phyloP scores from a whole-genome alignment of 2,888 invertebrate genomes.

The Ethmia dodecea region DNA sequence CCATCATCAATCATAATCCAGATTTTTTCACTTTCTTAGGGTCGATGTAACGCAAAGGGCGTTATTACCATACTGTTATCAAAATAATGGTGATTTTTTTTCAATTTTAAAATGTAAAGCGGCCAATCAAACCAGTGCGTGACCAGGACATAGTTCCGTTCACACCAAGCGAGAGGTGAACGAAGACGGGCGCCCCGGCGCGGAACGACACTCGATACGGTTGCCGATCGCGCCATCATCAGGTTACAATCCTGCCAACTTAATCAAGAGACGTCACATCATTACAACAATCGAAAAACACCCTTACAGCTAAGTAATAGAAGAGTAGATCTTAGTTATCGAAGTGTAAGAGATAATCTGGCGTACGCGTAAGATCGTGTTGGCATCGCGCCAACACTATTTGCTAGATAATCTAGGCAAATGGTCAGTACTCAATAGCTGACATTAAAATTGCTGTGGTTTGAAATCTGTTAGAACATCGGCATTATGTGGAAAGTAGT shows the following conservation, averaged over 20 bases:
- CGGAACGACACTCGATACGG: slow-evolving; percentile 62
- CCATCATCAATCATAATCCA: no score
- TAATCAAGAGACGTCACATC: slow-evolving; percentile 6
- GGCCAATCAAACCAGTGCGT: no score
- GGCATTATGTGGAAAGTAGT: slow-evolving; percentile 1
- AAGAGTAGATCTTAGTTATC: slow-evolving; percentile 5
- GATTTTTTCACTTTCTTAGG: no score
- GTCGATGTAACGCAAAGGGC: no score
- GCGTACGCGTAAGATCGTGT: slow-evolving; percentile 26
- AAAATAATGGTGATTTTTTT: no score
- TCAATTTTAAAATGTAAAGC: no score
- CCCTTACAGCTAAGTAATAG: slow-evolving; percentile 17
- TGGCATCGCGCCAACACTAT: slow-evolving; percentile 41
- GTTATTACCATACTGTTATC: no score
- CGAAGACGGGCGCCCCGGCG: slow-evolving; percentile 34
- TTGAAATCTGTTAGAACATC: slow-evolving; percentile 13
- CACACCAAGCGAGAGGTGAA: slow-evolving; percentile 37
- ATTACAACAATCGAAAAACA: slow-evolving; percentile 14
- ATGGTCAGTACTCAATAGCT: slow-evolving; percentile 33
- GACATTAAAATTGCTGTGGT: slow-evolving; percentile 26
- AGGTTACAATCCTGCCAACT: slow-evolving; percentile 37
- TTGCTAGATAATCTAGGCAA: slow-evolving; percentile 38
- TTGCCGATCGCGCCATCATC: slow-evolving; percentile 47
- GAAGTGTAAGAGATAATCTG: slow-evolving; percentile 11
- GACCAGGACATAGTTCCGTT: slow-evolving; percentile 51